phyloP scores from a whole-genome alignment of 2,113 vertebrate species.

The Lasiurus cinereus region DNA sequence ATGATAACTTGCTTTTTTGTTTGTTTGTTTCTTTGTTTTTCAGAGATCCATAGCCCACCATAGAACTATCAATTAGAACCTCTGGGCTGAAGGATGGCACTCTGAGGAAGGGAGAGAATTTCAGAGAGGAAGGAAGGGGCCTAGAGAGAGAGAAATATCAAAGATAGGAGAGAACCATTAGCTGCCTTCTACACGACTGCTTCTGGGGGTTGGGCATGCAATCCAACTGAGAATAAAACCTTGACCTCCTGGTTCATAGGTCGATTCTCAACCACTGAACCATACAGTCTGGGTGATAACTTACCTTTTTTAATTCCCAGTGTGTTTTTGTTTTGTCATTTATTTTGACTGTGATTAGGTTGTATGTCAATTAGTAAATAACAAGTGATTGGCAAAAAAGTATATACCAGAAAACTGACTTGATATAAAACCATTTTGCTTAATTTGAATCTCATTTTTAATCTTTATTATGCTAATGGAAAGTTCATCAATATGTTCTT shows the following conservation, averaged over 20 bases:
- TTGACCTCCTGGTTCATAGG: too few relatives aligned
- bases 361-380: not conserved
- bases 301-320: not conserved
- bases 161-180: too few relatives aligned
- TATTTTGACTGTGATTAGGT: not conserved
- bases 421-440: not conserved
- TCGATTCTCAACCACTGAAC: too few relatives aligned
- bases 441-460: not conserved
- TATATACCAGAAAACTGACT: not conserved
- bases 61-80: too few relatives aligned
- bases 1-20: not conserved
- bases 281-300: not conserved
- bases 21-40: not conserved
- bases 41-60: too few relatives aligned
- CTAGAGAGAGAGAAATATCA: too few relatives aligned
- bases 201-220: too few relatives aligned
- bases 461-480: not conserved
- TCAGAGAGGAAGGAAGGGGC: too few relatives aligned
- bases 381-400: not conserved
- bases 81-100: too few relatives aligned
- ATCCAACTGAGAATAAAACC: too few relatives aligned
- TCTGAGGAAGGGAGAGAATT: too few relatives aligned
- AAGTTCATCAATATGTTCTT: not conserved
- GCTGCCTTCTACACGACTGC: too few relatives aligned
- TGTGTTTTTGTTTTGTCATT: slow-evolving; percentile 9